Evolutionary conservation across 2,888 invertebrate species (phyloP), one percentile per base, ranked within the genome.

Genomic region (Drosophila bunnanda): DNA sequence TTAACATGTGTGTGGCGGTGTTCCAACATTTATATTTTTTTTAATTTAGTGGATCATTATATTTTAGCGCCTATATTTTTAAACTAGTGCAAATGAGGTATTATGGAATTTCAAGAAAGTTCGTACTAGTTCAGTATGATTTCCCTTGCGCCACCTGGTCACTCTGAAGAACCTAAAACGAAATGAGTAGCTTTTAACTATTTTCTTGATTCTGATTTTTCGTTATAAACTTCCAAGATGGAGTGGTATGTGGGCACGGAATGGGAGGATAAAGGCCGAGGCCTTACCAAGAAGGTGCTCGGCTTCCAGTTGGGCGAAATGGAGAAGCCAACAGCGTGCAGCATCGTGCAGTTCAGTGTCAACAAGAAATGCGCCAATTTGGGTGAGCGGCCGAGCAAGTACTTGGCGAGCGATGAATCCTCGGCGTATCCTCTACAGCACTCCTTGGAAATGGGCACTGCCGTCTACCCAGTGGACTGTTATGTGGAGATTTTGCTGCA

Each of bases 401-500:
- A 82, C 58, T 59, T 90, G 34, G 65, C 7, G 52, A 73, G 28
- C 32, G 44, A 15, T 15, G 81, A 50, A 13, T 15, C 48, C 22
- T 9, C 30, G 8, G 12, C 30, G n/a, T 67, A 30, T 46, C 67
- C 67, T 6, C 59, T 73, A 13, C 44, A 65, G 28, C 60, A 81
- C 7, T 61, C 25, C 22, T 54, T 92, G 32, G 82, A 90, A 74
- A 91, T 94, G 81, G 94, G 94, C 0, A 91, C 93, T 55, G 92
- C 91, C 41, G 77, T 92, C 61, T 92, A 92, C 5, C 92, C 93
- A 5, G 81, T 93, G 56, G 93, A 93, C 74, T 92, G 92, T 64
- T 92, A 93, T 68, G 76, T 94, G 48, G 93, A 94, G 78, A 79
- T 92, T 52, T 90, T 93, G 53, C 82, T 94, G 60, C 90, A 91